Conservation (phyloP, 37 sponge, comb jelly and placozoan genomes). For the Beroe forskalii region DNA sequence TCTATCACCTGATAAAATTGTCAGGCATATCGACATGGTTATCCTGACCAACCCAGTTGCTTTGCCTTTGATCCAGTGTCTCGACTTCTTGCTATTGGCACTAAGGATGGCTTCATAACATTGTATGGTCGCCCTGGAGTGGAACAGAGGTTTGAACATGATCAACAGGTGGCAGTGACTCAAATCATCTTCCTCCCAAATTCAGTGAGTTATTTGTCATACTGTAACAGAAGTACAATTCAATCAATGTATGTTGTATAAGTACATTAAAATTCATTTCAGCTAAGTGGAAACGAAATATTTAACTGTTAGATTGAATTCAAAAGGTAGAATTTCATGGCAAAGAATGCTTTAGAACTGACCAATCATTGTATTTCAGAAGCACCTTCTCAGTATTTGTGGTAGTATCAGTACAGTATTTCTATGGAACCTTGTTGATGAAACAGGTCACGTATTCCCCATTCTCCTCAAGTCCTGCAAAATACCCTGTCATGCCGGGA, state of each 20-base stretch:
- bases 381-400: neutral
- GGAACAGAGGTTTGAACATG: slow-evolving; percentile 28
- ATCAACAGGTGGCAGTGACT: slow-evolving; percentile 2
- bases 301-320: no score
- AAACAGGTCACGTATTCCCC: neutral
- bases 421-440: slow-evolving; percentile 14
- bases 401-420: neutral
- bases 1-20: no score
- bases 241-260: no score
- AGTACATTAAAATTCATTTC: no score
- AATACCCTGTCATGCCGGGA: slow-evolving; percentile 40
- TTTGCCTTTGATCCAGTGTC: slow-evolving; percentile 34
- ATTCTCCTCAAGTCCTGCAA: slow-evolving; percentile 3
- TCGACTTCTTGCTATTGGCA: slow-evolving; percentile 15
- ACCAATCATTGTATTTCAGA: neutral
- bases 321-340: no score
- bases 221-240: no score
- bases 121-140: slow-evolving; percentile 36
- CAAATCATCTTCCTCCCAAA: slow-evolving; percentile 27
- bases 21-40: slow-evolving; percentile 41
- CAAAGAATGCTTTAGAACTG: no score
- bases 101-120: neutral
- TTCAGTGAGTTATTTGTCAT: slow-evolving; percentile 12
- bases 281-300: no score
- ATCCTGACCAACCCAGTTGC: slow-evolving; percentile 8